A percentile compares a stretch with the other conserved stretches of the same genome.
Evolutionary conservation across 2,888 invertebrate genomes (phyloP).

Genomic region (Oscheius sp.): DNA sequence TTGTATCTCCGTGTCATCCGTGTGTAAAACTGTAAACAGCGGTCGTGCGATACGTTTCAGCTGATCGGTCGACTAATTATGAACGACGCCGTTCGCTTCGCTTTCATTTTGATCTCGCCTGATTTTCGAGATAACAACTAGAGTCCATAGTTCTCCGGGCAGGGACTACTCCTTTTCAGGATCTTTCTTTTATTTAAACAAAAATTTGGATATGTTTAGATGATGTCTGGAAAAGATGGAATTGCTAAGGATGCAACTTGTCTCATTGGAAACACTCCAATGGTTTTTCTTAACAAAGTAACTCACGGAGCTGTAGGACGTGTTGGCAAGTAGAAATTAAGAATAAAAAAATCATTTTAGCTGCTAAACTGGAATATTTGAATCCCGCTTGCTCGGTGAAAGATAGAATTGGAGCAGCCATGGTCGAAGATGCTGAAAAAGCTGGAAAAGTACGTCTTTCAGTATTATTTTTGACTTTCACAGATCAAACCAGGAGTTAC

Average conservation of each 20-base stretch:
- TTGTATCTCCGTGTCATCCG: too few relatives aligned
- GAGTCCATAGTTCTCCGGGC: background rate
- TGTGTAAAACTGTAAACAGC: background rate
- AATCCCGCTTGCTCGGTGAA: slow-evolving; percentile 69
- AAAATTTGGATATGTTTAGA: background rate
- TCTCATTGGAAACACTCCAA: slow-evolving; percentile 68
- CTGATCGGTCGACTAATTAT: background rate
- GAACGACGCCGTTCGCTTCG: background rate
- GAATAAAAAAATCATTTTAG: slow-evolving; percentile 41
- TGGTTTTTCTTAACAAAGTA: slow-evolving; percentile 64
- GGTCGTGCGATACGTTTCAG: background rate
- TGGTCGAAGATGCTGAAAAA: slow-evolving; percentile 66
- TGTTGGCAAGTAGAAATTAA: slow-evolving; percentile 50
- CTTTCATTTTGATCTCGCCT: background rate
- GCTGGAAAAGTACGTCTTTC: slow-evolving; percentile 49
- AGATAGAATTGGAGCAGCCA: slow-evolving; percentile 69
- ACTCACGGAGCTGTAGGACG: slow-evolving; percentile 53
- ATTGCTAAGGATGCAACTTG: slow-evolving; percentile 58
- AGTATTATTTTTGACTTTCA: background rate
- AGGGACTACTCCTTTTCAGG: background rate
- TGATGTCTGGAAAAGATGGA: slow-evolving; percentile 56
- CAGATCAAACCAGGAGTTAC: slow-evolving; percentile 57
- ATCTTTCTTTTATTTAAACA: background rate
- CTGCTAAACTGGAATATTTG: slow-evolving; percentile 67
- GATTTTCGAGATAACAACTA: background rate